Base-by-base conservation (phyloP, 1,140 invertebrate species). In the Spodoptera litura region DNA sequence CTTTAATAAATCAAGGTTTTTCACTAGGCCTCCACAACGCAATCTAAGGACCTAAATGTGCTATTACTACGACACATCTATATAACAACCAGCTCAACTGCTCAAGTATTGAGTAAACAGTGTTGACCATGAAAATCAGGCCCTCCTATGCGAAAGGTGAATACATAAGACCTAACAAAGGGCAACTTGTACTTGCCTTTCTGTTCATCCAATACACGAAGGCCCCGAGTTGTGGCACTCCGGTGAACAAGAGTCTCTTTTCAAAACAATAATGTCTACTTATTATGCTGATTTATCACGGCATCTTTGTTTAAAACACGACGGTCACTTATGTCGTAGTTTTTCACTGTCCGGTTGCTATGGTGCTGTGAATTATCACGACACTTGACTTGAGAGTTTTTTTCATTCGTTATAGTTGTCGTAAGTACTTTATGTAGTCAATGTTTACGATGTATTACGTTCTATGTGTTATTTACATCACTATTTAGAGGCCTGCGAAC, bases 381-480 rank as follows among this genome's bases (percentile, higher is more conserved):
- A 88, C 85, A 88, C 85, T 85, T 70, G 27, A 66, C 52, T 68
- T 64, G 38, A 12, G 52, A 72, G 73, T 72, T 64, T 84, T 82
- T 83, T 78, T 70, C 44, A 73, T 68, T 72, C 80, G 72, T 81
- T 83, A 80, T 56, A 66, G n/a, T 56, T 52, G 78, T 81, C 83
- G 58, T 88, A 89, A 89, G 87, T 89, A 87, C 85, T 80, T 77
- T 70, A 66, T 53, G 62, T 68, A 77, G 64, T 79, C 59, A 80
- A 81, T 86, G 89, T 93, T 93, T 91, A 91, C 87, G 85, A 83
- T 88, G 83, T 87, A 89, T 85, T 81, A 81, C 75, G 85, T 85
- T 92, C 90, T 89, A 88, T 88, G 79, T 90, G 83, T 92, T 94
- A 94, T 94, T 94, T 94, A 93, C 93, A 94, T 90, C 92, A 94